Conservation (phyloP, 2,888 invertebrate genomes). For the Lutraria lutraria region DNA sequence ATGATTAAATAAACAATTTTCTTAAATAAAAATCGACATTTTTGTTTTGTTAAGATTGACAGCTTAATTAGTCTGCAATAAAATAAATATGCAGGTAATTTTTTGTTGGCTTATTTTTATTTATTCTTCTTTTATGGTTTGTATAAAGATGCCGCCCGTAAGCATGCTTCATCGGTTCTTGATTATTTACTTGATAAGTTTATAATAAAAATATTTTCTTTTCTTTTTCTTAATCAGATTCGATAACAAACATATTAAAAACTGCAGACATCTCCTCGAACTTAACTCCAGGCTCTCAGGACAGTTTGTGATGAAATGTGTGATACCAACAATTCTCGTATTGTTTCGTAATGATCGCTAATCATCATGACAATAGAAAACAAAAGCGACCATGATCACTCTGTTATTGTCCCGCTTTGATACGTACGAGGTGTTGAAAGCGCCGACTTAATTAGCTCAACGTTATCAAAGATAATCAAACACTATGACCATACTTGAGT, state of each 20-base stretch:
- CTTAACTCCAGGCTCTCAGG: neutral
- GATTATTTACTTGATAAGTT: neutral
- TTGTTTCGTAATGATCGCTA: neutral
- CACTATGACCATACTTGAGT: constrained; percentile 18
- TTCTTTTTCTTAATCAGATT: constrained; percentile 6
- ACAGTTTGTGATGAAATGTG: neutral
- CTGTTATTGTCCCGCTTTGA: neutral
- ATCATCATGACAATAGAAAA: neutral
- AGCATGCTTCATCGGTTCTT: neutral
- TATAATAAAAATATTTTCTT: neutral
- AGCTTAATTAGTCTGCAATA: neutral
- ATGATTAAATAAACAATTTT: too few relatives aligned
- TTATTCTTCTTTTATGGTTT: neutral
- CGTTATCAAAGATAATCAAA: constrained; percentile 26
- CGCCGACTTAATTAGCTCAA: constrained; percentile 39
- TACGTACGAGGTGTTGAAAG: constrained; percentile 2
- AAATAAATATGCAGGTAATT: too few relatives aligned
- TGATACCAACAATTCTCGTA: neutral
- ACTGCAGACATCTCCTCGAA: neutral
- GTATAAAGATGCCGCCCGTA: neutral
- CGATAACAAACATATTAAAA: neutral
- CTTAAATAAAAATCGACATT: too few relatives aligned
- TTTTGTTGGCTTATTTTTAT: too few relatives aligned
- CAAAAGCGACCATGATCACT: neutral
- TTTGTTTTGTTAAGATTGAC: neutral